A percentile compares a stretch with the other conserved stretches of the same genome.
Evolutionary conservation across 2,113 vertebrate species (phyloP).

Genomic region (Phyllostomus hastatus): DNA sequence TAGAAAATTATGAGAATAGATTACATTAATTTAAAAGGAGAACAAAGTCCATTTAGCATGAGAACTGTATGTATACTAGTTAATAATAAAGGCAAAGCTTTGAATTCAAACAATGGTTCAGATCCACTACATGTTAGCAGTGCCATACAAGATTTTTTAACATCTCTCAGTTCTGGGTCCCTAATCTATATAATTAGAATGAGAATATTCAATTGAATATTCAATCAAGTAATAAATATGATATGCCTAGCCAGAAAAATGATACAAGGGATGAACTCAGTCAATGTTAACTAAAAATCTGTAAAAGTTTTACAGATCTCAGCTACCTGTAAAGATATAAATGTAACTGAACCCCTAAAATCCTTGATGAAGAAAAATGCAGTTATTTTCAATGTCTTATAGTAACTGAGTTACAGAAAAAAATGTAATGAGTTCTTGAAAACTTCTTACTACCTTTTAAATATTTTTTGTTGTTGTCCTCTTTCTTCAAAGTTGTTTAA

Average conservation of each 20-base stretch:
- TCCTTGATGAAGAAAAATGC: not conserved
- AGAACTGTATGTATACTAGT: not conserved
- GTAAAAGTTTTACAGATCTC: not conserved
- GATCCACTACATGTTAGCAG: not conserved
- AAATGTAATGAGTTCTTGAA: not conserved
- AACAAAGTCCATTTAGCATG: not conserved
- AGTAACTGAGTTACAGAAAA: not conserved
- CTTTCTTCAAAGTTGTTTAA: not conserved
- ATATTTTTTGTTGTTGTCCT: not conserved
- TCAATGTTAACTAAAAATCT: not conserved
- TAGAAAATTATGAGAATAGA: not conserved
- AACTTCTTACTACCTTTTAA: not conserved
- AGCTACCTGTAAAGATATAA: not conserved
- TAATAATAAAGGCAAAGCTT: not conserved
- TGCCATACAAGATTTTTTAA: not conserved
- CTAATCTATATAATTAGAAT: not conserved
- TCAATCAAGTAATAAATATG: not conserved
- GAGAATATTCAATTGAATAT: not conserved
- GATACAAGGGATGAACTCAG: not conserved
- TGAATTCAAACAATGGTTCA: not conserved
- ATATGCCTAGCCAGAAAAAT: not conserved
- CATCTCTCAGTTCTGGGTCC: not conserved
- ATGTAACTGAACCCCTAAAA: not conserved
- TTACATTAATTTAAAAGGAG: not conserved
- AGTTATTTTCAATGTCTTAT: not conserved